Evolutionary conservation across 2,797 vertebrate species (phyloP).

Genomic region (Apodemus agrarius): DNA sequence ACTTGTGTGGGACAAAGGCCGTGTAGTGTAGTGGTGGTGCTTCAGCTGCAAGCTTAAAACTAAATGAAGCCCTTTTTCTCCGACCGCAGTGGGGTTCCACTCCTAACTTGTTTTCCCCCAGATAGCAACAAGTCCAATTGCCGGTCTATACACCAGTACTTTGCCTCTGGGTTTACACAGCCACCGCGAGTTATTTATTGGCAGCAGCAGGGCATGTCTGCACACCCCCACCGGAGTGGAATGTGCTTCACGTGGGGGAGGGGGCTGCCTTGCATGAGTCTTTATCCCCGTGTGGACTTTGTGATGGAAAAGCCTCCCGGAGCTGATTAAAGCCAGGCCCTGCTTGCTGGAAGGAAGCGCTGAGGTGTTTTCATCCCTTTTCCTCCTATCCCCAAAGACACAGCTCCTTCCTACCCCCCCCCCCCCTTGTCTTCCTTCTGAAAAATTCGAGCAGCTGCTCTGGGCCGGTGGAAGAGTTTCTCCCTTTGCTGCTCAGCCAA

Average conservation of each 20-base stretch:
- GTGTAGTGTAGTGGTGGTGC: not conserved
- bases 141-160: constrained; percentile 67
- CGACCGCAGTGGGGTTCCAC: constrained; percentile 45
- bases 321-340: constrained; percentile 67
- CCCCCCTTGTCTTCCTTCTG: constrained; percentile 19
- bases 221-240: constrained; percentile 76
- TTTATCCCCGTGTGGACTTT: constrained; percentile 76
- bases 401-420: constrained; percentile 14
- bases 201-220: constrained; percentile 72
- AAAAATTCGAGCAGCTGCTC: constrained; percentile 69
- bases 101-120: constrained; percentile 48
- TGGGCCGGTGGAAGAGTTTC: constrained; percentile 41
- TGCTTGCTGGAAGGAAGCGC: constrained; percentile 61
- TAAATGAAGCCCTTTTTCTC: not conserved
- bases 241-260: constrained; percentile 72
- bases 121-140: constrained; percentile 70
- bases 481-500: constrained; percentile 53
- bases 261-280: constrained; percentile 66
- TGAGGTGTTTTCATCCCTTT: constrained; percentile 24
- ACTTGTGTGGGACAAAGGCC: not conserved
- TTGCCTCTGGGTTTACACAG: constrained; percentile 76
- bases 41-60: not conserved
- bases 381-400: constrained; percentile 32
- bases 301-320: constrained; percentile 73
- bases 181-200: constrained; percentile 80